These are phyloP conservation scores for Chloroceryle inda DNA, from an alignment of 2,797 vertebrate species.

Conservation along the genomic window DNA sequence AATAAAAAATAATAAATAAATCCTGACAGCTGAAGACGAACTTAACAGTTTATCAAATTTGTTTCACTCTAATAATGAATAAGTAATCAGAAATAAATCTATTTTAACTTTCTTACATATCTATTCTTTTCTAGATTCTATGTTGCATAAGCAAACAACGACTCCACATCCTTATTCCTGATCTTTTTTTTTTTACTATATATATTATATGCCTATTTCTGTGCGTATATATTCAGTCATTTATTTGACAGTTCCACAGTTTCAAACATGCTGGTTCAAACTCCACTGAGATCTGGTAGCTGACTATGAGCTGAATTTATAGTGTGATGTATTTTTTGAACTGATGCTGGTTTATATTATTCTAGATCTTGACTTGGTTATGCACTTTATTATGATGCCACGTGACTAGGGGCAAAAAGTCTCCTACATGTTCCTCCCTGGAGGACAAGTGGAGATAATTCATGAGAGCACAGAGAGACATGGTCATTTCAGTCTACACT, in stretches of 20 bases:
- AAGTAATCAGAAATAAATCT: neutral
- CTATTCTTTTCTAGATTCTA: neutral
- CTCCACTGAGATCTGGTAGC: neutral
- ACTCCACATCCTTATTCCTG: neutral
- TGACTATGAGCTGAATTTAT: neutral
- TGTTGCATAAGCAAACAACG: neutral
- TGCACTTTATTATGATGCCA: neutral
- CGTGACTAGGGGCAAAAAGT: neutral
- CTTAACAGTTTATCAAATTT: neutral
- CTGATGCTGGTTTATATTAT: neutral
- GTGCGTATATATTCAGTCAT: neutral
- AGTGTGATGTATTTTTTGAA: neutral
- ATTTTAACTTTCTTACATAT: neutral
- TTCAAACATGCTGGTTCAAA: neutral
- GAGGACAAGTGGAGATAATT: neutral
- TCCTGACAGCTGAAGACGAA: neutral
- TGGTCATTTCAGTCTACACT: neutral
- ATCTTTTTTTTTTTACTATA: neutral
- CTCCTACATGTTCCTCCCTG: neutral
- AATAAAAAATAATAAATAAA: neutral
- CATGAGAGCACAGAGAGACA: neutral
- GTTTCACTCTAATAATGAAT: neutral
- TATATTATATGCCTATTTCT: neutral
- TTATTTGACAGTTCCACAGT: neutral
- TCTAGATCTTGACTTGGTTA: neutral